These are phyloP conservation scores for Blastobasis adustella DNA, from an alignment of 2,888 invertebrate genomes.

Conservation along the genomic window DNA sequence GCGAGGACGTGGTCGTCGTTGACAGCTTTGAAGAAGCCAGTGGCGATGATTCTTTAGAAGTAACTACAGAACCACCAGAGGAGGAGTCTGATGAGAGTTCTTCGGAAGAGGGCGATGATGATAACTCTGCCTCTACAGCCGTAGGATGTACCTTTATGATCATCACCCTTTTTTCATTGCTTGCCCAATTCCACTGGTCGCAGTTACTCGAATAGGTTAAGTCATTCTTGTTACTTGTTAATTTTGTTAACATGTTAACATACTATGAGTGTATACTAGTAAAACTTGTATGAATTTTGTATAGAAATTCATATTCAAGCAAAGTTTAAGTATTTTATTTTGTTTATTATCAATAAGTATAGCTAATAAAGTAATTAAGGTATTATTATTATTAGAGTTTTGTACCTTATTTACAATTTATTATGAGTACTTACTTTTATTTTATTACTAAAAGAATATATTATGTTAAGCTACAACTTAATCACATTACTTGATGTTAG, in stretches of 20 bases:
- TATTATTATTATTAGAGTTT: neutral
- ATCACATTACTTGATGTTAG: neutral
- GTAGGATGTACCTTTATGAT: constrained; percentile 48
- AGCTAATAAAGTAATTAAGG: neutral
- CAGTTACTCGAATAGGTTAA: constrained; percentile 33
- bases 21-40: constrained; percentile 9
- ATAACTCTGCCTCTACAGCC: constrained; percentile 41
- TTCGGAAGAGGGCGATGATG: constrained; percentile 15
- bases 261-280: too few species aligned
- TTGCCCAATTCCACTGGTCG: constrained; percentile 36
- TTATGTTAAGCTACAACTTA: neutral
- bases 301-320: constrained; percentile 16
- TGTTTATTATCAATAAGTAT: neutral
- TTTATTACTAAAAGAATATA: neutral
- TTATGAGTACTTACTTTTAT: neutral
- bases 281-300: constrained; percentile 20
- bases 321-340: constrained; percentile 10
- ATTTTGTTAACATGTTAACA: constrained; percentile 1
- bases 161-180: constrained; percentile 33
- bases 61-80: neutral
- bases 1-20: constrained; percentile 4
- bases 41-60: constrained; percentile 8
- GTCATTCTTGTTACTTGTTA: constrained; percentile 9
- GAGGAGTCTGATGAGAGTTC: constrained; percentile 4
- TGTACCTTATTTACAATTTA: too few species aligned